A percentile compares a stretch with the other conserved stretches of the same genome.
Evolutionary conservation across 2,113 vertebrate species (phyloP).

Genomic region (Heterotis niloticus): DNA sequence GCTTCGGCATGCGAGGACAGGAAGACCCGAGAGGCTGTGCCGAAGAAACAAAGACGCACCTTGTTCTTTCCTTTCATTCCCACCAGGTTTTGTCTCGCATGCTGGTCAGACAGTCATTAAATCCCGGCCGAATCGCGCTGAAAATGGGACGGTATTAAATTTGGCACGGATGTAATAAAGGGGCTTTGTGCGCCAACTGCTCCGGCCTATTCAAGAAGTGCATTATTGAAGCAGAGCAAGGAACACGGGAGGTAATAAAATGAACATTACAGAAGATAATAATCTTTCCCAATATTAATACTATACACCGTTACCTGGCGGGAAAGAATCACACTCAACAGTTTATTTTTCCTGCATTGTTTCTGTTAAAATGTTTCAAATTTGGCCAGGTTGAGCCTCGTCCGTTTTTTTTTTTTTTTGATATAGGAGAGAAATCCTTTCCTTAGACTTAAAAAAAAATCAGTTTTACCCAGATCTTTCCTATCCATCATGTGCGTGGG

Average conservation of each 20-base stretch:
- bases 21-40: not conserved
- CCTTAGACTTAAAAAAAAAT: not conserved
- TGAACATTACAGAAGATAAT: not conserved
- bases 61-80: not conserved
- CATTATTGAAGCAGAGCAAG: not conserved
- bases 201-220: not conserved
- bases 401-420: not conserved
- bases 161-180: slow-evolving; percentile 9
- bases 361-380: not conserved
- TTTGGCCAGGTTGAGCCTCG: not conserved
- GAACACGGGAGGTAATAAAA: not conserved
- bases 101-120: not conserved
- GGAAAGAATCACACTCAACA: not conserved
- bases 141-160: slow-evolving; percentile 15
- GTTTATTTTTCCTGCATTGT: not conserved
- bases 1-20: no score
- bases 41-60: not conserved
- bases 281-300: slow-evolving; percentile 5
- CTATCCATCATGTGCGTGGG: not conserved
- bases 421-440: not conserved
- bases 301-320: not conserved
- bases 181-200: not conserved
- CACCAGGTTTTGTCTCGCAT: not conserved
- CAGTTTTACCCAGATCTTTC: not conserved
- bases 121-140: not conserved